Conservation (phyloP, 2,113 vertebrate genomes). For the Phrynocephalus versicolor region DNA sequence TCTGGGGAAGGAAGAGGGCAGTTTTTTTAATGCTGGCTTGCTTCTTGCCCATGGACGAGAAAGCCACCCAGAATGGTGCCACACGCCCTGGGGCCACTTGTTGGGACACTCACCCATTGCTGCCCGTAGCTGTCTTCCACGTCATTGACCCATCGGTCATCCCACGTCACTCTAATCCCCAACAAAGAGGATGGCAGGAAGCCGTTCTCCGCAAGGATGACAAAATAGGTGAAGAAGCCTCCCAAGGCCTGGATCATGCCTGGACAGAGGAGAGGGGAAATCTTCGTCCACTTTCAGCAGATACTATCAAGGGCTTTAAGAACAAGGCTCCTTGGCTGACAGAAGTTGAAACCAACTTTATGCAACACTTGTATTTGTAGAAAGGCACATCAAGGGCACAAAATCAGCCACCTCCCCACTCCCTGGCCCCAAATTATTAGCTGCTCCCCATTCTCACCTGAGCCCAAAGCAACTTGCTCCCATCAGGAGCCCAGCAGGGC, state of each 20-base stretch:
- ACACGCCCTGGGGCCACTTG: not conserved
- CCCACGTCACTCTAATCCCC: slow-evolving; percentile 82
- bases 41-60: rapidly evolving
- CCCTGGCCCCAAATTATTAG: too few species aligned
- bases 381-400: not conserved
- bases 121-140: slow-evolving; percentile 86
- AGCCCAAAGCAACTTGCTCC: not conserved
- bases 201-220: slow-evolving; percentile 83
- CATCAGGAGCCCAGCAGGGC: not conserved
- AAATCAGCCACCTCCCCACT: not conserved
- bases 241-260: slow-evolving; percentile 90
- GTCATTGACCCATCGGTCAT: slow-evolving; percentile 82
- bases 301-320: not conserved
- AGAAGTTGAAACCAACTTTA: not conserved
- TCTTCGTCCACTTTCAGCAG: not conserved
- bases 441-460: too few species aligned
- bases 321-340: not conserved
- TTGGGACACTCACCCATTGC: slow-evolving; percentile 79
- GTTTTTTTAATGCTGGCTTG: not conserved
- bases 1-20: slow-evolving; percentile 64
- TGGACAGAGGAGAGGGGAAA: slow-evolving; percentile 29
- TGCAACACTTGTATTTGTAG: not conserved
- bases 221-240: slow-evolving; percentile 87
- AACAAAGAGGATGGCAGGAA: slow-evolving; percentile 79
- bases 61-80: not conserved